phyloP scores from a whole-genome alignment of 2,888 invertebrate genomes.

The Mylabris sibirica region DNA sequence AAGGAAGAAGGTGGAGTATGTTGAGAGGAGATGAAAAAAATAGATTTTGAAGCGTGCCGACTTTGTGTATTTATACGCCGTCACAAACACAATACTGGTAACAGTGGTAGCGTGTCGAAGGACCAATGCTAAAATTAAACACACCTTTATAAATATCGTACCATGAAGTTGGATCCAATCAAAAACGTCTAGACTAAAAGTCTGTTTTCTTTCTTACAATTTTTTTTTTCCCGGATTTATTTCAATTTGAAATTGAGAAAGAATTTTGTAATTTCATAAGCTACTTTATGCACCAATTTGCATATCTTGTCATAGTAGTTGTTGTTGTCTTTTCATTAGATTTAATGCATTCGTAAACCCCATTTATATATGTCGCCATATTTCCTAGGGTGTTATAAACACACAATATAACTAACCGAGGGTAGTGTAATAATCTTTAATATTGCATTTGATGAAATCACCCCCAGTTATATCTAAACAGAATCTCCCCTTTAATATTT shows the following conservation, averaged over 20 bases:
- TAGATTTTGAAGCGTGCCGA: slow-evolving; percentile 17
- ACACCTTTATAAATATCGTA: slow-evolving; percentile 17
- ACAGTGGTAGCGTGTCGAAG: slow-evolving; percentile 16
- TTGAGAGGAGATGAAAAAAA: slow-evolving; percentile 3
- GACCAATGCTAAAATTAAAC: slow-evolving; percentile 19
- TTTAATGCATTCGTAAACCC: slow-evolving; percentile 6
- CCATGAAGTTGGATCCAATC: slow-evolving; percentile 11
- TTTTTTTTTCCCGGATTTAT: not conserved
- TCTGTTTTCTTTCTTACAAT: slow-evolving; percentile 3
- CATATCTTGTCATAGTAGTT: not conserved
- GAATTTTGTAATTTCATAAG: not conserved
- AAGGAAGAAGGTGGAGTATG: not conserved
- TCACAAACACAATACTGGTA: slow-evolving; percentile 18
- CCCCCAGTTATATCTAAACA: not conserved
- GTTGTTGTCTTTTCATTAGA: slow-evolving; percentile 1
- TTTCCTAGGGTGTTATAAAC: slow-evolving; percentile 1
- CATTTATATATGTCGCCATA: slow-evolving; percentile 7
- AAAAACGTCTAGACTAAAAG: slow-evolving; percentile 13
- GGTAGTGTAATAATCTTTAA: slow-evolving; percentile 1
- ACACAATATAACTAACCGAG: slow-evolving; percentile 1
- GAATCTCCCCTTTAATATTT: not conserved
- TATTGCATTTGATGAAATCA: slow-evolving; percentile 7
- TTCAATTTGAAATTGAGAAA: too few species aligned
- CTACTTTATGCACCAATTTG: not conserved
- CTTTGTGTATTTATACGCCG: slow-evolving; percentile 15